Base-by-base conservation (phyloP, 2,888 invertebrate genomes). In the Tachina grossa region DNA sequence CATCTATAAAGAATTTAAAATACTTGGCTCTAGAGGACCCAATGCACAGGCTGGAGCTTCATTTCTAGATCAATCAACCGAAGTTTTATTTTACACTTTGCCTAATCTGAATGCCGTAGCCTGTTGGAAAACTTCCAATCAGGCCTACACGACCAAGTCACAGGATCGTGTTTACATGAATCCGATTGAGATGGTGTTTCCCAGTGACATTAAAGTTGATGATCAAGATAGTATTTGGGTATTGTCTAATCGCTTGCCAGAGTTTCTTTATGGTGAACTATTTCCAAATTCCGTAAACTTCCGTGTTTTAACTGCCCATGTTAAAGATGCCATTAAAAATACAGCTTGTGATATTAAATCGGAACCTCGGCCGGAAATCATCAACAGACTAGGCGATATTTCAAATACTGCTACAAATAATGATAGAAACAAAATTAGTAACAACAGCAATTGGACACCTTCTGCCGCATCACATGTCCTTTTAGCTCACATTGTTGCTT, bases 201-300 rank as follows among this genome's bases (percentile, higher is more conserved):
- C 96, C 2, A 96, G 96, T 69, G 96, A 96, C 87, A 94, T 97
- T 2, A 96, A 96, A 92, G 96, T 96, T 0, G 96, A 96, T 87
- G 94, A 94, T 41, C 94, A 95, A 9, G 94, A 95, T 14, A 95
- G 94, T 55, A 90, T 96, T 1, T 96, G 96, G 96, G 95, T 96
- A 2, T 90, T 96, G 0, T 96, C 96, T 0, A 96, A 96, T 90
- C 94, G 95, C 82, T 92, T 96, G 89, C 96, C 96, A 0, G 93
- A 94, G 71, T 96, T 95, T 92, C 95, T 96, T 94, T 96, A 96
- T 88, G 93, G 93, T 0, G 93, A 94, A 80, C 90, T 96, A 84
- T 93, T 96, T 89, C 91, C 93, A 0, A 93, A 93, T 1, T 95
- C 95, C 19, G 94, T 95, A 0, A 96, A 96, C 89, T 96, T 96